Conservation (phyloP, 1,140 invertebrate genomes). For the Halictus rubicundus region DNA sequence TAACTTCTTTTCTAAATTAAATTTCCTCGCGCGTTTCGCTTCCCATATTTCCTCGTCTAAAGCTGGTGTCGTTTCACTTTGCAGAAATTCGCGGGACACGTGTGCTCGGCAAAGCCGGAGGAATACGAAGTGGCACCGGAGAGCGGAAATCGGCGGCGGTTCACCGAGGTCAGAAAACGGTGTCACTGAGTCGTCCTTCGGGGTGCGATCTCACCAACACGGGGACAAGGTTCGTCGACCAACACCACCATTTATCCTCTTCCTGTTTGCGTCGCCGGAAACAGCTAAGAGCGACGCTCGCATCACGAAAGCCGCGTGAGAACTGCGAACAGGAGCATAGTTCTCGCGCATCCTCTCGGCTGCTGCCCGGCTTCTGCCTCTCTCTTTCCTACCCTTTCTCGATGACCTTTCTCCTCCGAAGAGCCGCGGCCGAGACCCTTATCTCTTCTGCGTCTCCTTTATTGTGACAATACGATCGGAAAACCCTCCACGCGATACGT, state of each 20-base stretch:
- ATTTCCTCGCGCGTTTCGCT: no score
- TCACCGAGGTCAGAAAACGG: not conserved
- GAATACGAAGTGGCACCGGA: no score
- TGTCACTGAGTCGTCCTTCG: not conserved
- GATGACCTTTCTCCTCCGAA: not conserved
- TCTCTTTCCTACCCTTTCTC: conserved; percentile 26
- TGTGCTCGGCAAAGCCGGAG: no score
- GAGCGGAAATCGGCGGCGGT: not conserved
- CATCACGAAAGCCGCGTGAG: conserved; percentile 57
- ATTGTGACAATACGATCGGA: not conserved
- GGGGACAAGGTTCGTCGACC: no score
- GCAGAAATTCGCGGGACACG: no score
- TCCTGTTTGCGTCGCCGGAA: not conserved
- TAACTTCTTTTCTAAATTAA: no score
- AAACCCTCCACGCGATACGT: not conserved
- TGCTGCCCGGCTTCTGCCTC: not conserved
- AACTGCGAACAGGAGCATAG: conserved; percentile 51
- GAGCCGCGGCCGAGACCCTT: no score
- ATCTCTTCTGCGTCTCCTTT: not conserved
- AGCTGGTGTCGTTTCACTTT: no score
- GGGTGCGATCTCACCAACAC: not conserved
- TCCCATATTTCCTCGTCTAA: no score
- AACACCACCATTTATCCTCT: no score
- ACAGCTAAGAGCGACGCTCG: not conserved
- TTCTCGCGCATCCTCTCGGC: conserved; percentile 56